Evolutionary conservation across 2,113 vertebrate species (phyloP), one percentile per base, ranked within the genome.

Genomic region (Strix uralensis): DNA sequence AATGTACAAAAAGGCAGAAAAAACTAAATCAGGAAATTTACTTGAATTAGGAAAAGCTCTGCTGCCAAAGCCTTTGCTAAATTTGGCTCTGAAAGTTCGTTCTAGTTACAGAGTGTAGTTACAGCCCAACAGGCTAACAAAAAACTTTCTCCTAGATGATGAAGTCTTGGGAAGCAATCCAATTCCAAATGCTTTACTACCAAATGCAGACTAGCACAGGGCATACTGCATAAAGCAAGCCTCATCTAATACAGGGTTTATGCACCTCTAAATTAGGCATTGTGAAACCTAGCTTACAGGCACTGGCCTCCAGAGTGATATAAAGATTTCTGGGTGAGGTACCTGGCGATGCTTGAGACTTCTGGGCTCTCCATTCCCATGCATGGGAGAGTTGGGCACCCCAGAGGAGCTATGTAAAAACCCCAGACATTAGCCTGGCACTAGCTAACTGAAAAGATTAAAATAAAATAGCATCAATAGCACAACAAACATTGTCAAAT

Each of bases 121-220:
- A 63, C 40, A 55, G 62, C 16, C 59, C 52, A 58, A 81, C 0
- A 73, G 42, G n/a, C 40, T 88, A 85, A 58, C n/a, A 84, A 69
- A 93, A 81, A 42, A 8, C 29, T 20, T 73, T 82, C 54, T 80
- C 51, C 90, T 66, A n/a, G 42, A 51, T 10, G 29, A 92, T 17
- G 63, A 78, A 58, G 42, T 34, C 54, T 88, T 70, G 86, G 95
- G 91, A 96, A 88, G 59, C 59, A 81, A 81, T 81, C 72, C 83
- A 94, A 36, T 47, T 81, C 27, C 55, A 73, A 73, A 83, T 36
- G 19, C 63, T 70, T 95, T 90, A 61, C 49, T 81, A 70, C 79
- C 86, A 90, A 94, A 71, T 20, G 54, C 86, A 94, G 71, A n/a
- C 34, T 32, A 90, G 46, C 26, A 77, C 9, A 2, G 46, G 34